Percentiles rank a stretch among this genome's conserved stretches.
Conservation (phyloP, 2,888 invertebrate species). For the Xylophagus ater region DNA sequence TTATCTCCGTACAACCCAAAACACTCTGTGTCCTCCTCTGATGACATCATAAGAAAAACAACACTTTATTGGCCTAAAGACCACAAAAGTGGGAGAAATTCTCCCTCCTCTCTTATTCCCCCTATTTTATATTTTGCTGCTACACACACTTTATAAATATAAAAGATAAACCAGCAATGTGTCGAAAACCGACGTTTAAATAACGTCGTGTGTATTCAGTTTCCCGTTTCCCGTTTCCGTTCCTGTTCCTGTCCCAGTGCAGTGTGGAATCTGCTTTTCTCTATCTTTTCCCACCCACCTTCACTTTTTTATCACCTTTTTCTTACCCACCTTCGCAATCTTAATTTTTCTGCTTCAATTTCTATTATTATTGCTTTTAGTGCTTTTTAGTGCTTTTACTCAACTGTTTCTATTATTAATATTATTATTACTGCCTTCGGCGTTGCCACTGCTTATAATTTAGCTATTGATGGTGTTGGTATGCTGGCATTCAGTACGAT, state of each 20-base stretch:
- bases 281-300: no score
- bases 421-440: no score
- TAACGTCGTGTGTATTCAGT: no score
- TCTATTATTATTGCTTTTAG: no score
- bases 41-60: conserved; percentile 87
- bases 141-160: no score
- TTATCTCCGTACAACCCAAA: conserved; percentile 89
- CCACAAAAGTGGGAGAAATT: conserved; percentile 24
- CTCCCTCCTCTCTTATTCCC: conserved; percentile 19
- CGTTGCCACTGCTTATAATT: background rate
- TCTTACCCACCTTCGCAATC: conserved; percentile 10
- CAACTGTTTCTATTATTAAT: no score
- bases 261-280: conserved; percentile 4
- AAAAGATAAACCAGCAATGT: no score
- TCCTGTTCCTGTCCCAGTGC: conserved; percentile 5
- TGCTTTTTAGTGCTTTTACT: no score
- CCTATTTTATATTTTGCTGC: conserved; percentile 18
- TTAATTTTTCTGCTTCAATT: no score
- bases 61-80: conserved; percentile 70
- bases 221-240: conserved; percentile 1
- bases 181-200: no score
- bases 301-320: no score
- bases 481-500: background rate
- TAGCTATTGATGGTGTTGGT: conserved; percentile 1
- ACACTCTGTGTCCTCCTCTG: conserved; percentile 90